A percentile compares a stretch with the other conserved stretches of the same genome.
Evolutionary conservation across 2,797 vertebrate species (phyloP).

Genomic region (Chelmon rostratus): DNA sequence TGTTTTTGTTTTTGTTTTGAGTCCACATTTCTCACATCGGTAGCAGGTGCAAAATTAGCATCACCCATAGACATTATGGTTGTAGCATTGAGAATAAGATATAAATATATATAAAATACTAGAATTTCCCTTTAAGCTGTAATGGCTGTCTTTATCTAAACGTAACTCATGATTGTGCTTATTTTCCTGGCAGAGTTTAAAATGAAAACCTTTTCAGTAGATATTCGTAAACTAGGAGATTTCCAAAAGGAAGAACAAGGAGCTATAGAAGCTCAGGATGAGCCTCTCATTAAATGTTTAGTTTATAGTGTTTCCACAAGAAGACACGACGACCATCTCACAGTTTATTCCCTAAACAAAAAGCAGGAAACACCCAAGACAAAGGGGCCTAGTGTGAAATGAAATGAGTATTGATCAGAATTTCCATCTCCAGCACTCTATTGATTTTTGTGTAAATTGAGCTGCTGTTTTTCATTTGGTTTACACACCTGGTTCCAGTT

Average conservation of each 20-base stretch:
- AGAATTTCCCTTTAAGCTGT: background rate
- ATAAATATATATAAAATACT: background rate
- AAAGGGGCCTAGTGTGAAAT: constrained; percentile 40
- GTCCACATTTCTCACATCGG: background rate
- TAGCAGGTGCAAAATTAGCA: background rate
- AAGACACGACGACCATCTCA: background rate
- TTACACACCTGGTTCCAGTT: constrained; percentile 46
- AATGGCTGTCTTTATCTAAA: background rate
- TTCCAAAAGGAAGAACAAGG: background rate
- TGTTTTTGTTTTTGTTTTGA: too few relatives aligned
- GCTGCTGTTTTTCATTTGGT: constrained; percentile 31
- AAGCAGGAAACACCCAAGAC: constrained; percentile 22
- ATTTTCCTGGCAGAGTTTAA: background rate
- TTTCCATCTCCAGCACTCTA: constrained; percentile 41
- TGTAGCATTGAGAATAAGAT: background rate
- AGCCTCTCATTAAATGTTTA: background rate
- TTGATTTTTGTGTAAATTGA: constrained; percentile 65
- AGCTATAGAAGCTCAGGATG: background rate
- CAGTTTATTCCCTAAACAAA: constrained; percentile 13
- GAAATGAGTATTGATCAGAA: constrained; percentile 54
- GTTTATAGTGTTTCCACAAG: background rate
- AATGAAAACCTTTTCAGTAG: background rate
- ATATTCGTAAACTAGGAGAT: background rate
- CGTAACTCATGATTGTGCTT: background rate
- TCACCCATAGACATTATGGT: background rate